Base-by-base conservation (phyloP, 2,113 vertebrate species). In the Leucopsar rothschildi region DNA sequence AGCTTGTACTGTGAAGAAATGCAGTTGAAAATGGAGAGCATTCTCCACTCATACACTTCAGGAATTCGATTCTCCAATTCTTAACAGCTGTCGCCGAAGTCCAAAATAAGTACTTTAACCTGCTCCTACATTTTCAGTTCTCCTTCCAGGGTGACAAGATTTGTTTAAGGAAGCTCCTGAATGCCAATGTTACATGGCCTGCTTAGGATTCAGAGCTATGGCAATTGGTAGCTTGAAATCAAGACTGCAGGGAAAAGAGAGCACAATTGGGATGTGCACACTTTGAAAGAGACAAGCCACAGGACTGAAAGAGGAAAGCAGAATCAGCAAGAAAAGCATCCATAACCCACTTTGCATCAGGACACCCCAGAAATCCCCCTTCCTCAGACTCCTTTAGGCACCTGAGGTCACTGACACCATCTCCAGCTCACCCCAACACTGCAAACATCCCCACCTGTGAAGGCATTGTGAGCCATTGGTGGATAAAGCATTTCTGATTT, bases 31-130 rank as follows among this genome's bases (percentile, higher is more conserved):
- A 84, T 45, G 31, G 75, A 88, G 33, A 79, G 35, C 14, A 29
- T 47, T 52, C 27, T 52, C 50, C 27, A 28, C 85, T 60, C 75
- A 90, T 17, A 70, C 57, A 53, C 70, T 64, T 84, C 61, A 82
- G 81, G 73, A 93, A 94, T 52, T 66, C 44, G 25, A 72, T 89
- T 87, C 61, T 61, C 35, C 61, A 71, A 37, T 76, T 71, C 49
- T 57, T 79, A 64, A 29, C 33, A 86, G 65, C 44, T 76, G 77
- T 40, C 69, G 87, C 57, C 14, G 3, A 86, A 79, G 69, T 69
- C 57, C 33, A 5, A 92, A 94, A 70, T 63, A 95, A 68, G 61
- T 49, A 23, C 31, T 91, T 84, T 75, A 82, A 71, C 57, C 40
- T 71, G 15, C 45, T 82, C 19, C 60, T 60, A 21, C 2, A 12